These are phyloP conservation scores for Darevskia mixta DNA, from an alignment of 2,797 vertebrate species.

Conservation along the genomic window DNA sequence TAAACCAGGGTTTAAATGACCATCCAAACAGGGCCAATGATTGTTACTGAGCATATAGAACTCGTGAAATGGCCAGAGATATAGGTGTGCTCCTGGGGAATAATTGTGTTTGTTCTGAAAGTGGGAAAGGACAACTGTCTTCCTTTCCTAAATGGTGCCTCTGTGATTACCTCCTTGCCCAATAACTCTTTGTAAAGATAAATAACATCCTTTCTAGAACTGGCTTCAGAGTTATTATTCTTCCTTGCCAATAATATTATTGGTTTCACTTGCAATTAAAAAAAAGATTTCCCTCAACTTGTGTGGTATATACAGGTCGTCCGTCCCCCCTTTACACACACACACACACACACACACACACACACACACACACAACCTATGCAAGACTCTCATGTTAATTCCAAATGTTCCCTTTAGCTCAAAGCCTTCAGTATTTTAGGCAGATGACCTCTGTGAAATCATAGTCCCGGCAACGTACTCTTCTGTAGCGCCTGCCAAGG, in stretches of 20 bases:
- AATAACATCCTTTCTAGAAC: too few relatives aligned
- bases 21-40: neutral
- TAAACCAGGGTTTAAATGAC: neutral
- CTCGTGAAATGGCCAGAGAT: neutral
- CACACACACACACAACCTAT: neutral
- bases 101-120: neutral
- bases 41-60: neutral
- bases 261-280: conserved; percentile 2
- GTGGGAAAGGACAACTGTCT: neutral
- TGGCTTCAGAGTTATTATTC: neutral
- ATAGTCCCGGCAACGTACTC: conserved; percentile 45
- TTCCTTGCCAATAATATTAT: neutral
- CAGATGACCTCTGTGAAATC: conserved; percentile 20
- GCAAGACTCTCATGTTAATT: conserved; percentile 44
- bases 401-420: conserved; percentile 49
- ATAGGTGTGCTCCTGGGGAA: neutral
- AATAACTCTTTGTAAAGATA: neutral
- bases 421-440: conserved; percentile 31
- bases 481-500: conserved; percentile 47
- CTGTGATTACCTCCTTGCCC: neutral
- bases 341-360: too few relatives aligned
- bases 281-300: neutral
- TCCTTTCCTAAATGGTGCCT: neutral
- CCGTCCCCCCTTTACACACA: neutral
- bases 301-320: neutral